phyloP scores from a whole-genome alignment of 2,113 vertebrate genomes.

The Micronycteris hirsuta region DNA sequence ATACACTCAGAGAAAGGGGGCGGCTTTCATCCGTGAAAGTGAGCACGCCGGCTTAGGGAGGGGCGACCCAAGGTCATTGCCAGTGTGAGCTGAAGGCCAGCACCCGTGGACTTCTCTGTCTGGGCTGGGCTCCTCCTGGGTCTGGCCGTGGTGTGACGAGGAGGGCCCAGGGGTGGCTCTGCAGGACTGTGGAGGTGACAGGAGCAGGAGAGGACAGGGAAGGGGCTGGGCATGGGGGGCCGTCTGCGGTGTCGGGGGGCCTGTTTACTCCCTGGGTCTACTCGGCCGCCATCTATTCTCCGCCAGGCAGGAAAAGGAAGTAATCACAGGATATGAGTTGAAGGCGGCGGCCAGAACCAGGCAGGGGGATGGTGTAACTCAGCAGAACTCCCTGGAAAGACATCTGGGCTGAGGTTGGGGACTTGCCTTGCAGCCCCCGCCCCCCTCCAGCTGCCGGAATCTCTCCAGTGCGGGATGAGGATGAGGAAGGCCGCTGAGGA shows the following conservation, averaged over 20 bases:
- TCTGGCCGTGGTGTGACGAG: background rate
- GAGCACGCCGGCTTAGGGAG: rapidly evolving
- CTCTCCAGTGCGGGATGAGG: too few species aligned
- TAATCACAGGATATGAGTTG: background rate
- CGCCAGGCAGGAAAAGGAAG: background rate
- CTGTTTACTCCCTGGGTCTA: background rate
- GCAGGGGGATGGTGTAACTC: background rate
- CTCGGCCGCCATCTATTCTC: background rate
- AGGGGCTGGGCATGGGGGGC: rapidly evolving
- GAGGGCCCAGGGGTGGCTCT: background rate
- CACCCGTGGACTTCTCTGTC: background rate
- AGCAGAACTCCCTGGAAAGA: rapidly evolving
- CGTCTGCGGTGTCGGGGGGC: rapidly evolving
- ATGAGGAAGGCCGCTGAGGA: background rate
- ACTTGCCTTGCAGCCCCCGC: too few species aligned
- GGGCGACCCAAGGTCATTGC: background rate
- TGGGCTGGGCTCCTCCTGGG: background rate
- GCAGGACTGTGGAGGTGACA: rapidly evolving
- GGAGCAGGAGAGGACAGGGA: background rate
- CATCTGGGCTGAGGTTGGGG: background rate
- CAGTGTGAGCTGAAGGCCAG: background rate
- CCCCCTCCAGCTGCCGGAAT: too few species aligned
- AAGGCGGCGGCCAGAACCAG: background rate
- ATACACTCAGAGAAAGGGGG: rapidly evolving
- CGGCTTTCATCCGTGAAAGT: background rate